Base-by-base conservation (phyloP, 2,888 invertebrate genomes). In the Sinotaia quadrata region DNA sequence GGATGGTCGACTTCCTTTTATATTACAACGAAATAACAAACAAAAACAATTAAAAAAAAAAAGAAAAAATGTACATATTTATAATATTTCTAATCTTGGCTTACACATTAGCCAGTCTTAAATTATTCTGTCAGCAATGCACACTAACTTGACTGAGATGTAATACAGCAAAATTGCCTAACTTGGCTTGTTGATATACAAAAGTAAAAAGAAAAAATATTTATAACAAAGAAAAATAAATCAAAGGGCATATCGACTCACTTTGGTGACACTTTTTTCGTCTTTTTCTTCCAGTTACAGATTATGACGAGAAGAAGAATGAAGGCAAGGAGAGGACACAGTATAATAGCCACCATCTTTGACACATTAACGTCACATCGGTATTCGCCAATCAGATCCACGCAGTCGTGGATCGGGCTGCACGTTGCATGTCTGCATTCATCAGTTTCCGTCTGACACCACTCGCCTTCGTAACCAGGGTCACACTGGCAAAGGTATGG, bases 381-480 rank as follows among this genome's bases (percentile, higher is more conserved):
- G 27, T 52, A 24, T 8, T 31, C 52, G 27, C 27, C 27, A 24
- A 52, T 52, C n/a, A 52, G 52, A 31, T 52, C 52, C 52, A 52
- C 52, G 29, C 52, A 52, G 29, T 52, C 52, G 4, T 27, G 24
- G 52, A 52, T 52, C 29, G 52, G 52, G 27, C 52, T 52, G 52
- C 52, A 52, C 29, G 52, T 52, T 8, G 52, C 52, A 8, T 27
- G 24, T 15, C 27, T 4, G 18, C 52, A 52, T 18, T 52, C 52
- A 31, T 52, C 29, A 12, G 52, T 52, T 31, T 52, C 52, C 5
- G 52, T 52, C 29, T 52, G 27, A 21, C 52, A 52, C 52, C 56
- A 33, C 60, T 33, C 12, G 34, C 60, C 60, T 60, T 60, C 60
- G 15, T 60, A 60, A 8, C 60, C 60, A 21, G 15, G 31, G 60